Percentiles rank a stretch among this genome's conserved stretches.
Evolutionary conservation across 2,113 vertebrate species (phyloP).

Genomic region (Tapirus terrestris): DNA sequence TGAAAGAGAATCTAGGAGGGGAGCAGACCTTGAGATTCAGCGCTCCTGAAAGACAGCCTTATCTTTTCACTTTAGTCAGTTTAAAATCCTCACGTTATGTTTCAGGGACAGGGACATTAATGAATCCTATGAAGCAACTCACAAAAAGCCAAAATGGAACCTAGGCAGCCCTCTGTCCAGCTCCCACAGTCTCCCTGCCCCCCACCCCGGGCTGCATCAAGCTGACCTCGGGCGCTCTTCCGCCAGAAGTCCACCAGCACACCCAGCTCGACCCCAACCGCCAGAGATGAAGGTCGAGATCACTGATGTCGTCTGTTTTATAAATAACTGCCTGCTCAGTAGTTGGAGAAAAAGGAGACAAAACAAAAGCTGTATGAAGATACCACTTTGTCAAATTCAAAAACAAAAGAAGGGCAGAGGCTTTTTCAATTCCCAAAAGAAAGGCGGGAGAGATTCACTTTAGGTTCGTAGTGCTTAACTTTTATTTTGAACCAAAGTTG

Average conservation of each 20-base stretch:
- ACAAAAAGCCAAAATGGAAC: background rate
- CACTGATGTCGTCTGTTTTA: background rate
- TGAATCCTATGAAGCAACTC: background rate
- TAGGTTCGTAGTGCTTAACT: background rate
- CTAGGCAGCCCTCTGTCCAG: background rate
- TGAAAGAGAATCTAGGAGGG: background rate
- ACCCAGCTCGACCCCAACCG: no score
- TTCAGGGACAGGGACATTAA: background rate
- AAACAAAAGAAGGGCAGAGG: background rate
- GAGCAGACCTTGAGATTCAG: background rate
- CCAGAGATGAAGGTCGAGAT: background rate
- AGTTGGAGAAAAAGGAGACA: no score
- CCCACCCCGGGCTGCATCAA: background rate
- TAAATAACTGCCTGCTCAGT: background rate
- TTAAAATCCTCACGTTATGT: background rate
- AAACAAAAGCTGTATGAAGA: background rate
- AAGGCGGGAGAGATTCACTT: background rate
- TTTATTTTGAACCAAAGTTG: background rate
- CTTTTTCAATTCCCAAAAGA: background rate
- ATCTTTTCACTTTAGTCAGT: conserved; percentile 1
- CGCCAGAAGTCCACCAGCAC: background rate
- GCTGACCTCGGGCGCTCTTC: background rate
- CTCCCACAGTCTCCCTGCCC: background rate
- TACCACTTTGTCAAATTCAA: background rate
- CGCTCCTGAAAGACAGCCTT: background rate